Evolutionary conservation across 2,797 vertebrate genomes (phyloP).

Genomic region (Gymnopithys bicolor): DNA sequence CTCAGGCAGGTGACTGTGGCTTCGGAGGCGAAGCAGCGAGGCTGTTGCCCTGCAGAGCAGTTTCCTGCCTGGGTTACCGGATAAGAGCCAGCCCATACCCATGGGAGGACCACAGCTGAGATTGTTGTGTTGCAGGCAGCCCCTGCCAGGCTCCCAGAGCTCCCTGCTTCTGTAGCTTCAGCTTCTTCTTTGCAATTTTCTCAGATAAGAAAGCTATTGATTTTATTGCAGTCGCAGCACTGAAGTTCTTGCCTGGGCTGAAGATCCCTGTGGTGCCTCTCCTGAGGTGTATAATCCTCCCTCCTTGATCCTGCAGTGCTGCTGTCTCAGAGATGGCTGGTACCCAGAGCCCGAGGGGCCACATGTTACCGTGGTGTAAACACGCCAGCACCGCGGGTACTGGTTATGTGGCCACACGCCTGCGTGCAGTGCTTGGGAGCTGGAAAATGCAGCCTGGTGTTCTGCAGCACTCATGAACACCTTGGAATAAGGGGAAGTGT

Average conservation of each 20-base stretch:
- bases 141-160: neutral
- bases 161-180: neutral
- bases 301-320: neutral
- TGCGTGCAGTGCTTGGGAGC: neutral
- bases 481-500: neutral
- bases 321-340: neutral
- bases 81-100: neutral
- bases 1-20: neutral
- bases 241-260: neutral
- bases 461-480: neutral
- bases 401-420: neutral
- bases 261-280: neutral
- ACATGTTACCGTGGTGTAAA: rapidly evolving
- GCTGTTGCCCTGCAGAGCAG: neutral
- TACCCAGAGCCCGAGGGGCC: neutral
- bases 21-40: neutral
- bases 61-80: neutral
- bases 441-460: neutral
- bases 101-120: neutral
- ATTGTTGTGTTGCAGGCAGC: neutral
- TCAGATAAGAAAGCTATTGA: neutral
- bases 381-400: neutral
- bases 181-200: neutral
- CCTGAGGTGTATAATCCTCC: neutral
- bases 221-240: neutral